These are phyloP conservation scores for Epizoanthus fatuus DNA, from an alignment of 92 coral and sea anemone species.

Conservation along the genomic window DNA sequence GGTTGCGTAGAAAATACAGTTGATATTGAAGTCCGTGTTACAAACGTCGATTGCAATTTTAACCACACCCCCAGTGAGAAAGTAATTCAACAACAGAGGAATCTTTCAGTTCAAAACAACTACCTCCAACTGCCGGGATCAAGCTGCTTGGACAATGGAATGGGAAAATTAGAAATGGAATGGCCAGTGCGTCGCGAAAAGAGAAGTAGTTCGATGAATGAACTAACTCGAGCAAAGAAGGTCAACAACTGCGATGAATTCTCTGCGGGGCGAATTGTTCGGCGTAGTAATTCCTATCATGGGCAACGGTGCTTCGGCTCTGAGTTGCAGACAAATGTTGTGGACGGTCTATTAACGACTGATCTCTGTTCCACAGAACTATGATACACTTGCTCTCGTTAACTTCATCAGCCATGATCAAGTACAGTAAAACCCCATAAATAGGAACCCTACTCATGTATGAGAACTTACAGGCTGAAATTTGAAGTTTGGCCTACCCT, in stretches of 20 bases:
- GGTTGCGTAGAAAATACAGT: background rate
- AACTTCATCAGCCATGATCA: too few species aligned
- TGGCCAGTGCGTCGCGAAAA: background rate
- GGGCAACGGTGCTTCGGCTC: background rate
- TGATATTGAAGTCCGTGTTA: background rate
- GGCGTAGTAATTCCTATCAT: conserved; percentile 5
- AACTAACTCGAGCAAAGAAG: background rate
- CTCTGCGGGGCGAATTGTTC: background rate
- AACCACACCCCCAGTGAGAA: background rate
- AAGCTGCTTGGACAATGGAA: background rate
- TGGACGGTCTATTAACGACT: conserved; percentile 22
- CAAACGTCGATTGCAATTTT: conserved; percentile 6
- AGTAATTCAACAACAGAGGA: background rate
- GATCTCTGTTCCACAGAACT: conserved; percentile 31
- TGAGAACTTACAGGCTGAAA: background rate
- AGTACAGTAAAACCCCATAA: too few species aligned
- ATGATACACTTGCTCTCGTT: background rate
- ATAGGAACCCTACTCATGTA: too few species aligned
- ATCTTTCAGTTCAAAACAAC: background rate
- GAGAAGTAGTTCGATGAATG: conserved; percentile 4
- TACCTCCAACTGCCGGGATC: conserved; percentile 4
- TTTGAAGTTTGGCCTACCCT: too few species aligned
- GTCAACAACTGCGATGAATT: background rate
- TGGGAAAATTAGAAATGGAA: background rate
- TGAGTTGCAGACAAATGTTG: conserved; percentile 7